These are phyloP conservation scores for Pseudomyrmex flavicornis DNA, from an alignment of 1,140 invertebrate species.

Conservation along the genomic window DNA sequence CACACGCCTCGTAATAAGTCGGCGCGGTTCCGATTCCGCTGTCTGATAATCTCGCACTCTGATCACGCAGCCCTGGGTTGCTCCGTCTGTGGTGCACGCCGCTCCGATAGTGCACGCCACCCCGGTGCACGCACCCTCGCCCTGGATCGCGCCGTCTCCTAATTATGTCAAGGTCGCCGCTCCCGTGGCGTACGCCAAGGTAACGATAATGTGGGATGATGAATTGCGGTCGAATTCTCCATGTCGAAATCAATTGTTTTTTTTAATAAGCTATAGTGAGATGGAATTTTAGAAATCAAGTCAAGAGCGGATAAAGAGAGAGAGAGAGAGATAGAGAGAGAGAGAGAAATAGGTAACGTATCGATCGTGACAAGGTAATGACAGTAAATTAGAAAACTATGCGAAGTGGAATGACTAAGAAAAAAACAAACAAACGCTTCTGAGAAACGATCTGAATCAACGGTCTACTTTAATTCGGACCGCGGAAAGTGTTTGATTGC, in stretches of 20 bases:
- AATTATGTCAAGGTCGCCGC: slow-evolving; percentile 48
- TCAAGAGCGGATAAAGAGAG: no score
- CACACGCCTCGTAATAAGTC: not conserved
- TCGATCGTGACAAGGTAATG: slow-evolving; percentile 19
- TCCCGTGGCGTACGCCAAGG: slow-evolving; percentile 41
- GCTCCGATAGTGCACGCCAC: slow-evolving; percentile 46
- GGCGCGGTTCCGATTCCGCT: slow-evolving; percentile 15
- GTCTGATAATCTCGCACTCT: slow-evolving; percentile 44
- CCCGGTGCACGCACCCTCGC: slow-evolving; percentile 28
- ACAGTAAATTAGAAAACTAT: no score
- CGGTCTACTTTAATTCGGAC: no score
- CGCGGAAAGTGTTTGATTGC: no score
- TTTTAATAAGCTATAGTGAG: no score
- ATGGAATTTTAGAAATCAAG: no score
- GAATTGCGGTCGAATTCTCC: no score
- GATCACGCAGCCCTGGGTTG: slow-evolving; percentile 33
- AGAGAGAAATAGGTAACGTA: not conserved
- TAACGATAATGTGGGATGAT: slow-evolving; percentile 5
- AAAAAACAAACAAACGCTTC: no score
- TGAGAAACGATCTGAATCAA: no score
- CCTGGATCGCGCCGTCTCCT: slow-evolving; percentile 26
- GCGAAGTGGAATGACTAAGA: no score
- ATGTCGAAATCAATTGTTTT: not conserved
- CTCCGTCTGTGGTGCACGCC: slow-evolving; percentile 42
- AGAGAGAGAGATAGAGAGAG: no score